These are phyloP conservation scores for Coendou prehensilis DNA, from an alignment of 2,797 vertebrate species.

Conservation along the genomic window DNA sequence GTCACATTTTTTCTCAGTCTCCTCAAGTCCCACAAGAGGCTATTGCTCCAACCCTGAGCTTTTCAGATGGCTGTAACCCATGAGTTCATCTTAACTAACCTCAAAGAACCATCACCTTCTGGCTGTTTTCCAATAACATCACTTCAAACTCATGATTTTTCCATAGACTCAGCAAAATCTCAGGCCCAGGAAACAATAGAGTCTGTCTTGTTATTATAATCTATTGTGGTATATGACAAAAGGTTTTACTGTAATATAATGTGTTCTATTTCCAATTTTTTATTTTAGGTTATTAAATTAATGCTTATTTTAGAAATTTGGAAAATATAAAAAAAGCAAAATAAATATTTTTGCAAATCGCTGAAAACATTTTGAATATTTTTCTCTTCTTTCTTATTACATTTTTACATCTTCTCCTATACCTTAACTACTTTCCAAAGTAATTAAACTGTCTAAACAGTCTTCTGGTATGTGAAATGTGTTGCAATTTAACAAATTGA, in stretches of 20 bases:
- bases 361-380: not conserved
- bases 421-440: not conserved
- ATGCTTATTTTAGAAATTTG: not conserved
- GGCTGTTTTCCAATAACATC: not conserved
- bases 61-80: not conserved
- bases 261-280: not conserved
- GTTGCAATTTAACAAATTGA: not conserved
- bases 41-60: not conserved
- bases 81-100: not conserved
- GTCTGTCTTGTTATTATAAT: not conserved
- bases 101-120: not conserved
- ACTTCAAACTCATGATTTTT: not conserved
- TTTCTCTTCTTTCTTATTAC: not conserved
- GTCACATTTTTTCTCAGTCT: not conserved
- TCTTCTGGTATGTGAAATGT: not conserved
- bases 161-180: not conserved
- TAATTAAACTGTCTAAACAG: not conserved
- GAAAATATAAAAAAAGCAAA: not conserved
- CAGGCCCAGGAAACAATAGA: not conserved
- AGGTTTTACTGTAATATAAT: not conserved
- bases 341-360: not conserved
- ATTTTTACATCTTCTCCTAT: not conserved
- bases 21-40: not conserved
- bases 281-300: constrained; percentile 14
- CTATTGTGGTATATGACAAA: not conserved